A percentile compares a stretch with the other conserved stretches of the same genome.
phyloP scores from a whole-genome alignment of 2,113 vertebrate genomes.

The Lota lota region DNA sequence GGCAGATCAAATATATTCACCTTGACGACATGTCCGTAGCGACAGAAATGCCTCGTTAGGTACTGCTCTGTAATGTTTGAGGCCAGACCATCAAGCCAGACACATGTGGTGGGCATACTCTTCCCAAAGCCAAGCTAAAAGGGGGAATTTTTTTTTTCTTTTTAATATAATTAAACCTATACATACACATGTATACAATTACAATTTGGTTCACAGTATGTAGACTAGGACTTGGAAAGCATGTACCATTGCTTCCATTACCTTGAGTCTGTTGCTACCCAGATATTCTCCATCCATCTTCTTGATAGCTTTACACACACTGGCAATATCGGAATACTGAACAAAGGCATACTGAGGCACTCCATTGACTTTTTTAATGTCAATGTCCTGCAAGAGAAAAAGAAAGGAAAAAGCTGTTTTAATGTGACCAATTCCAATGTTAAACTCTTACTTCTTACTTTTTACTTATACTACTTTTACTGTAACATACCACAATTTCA shows the following conservation, averaged over 20 bases:
- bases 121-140: constrained; percentile 97
- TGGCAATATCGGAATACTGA: constrained; percentile 96
- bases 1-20: constrained; percentile 61
- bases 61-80: constrained; percentile 95
- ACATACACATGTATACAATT: no score
- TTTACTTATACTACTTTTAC: not conserved
- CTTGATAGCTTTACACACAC: constrained; percentile 98
- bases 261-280: constrained; percentile 96
- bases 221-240: not conserved
- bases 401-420: not conserved
- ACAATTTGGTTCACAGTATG: not conserved
- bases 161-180: no score
- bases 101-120: constrained; percentile 98
- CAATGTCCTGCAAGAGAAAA: constrained; percentile 84
- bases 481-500: constrained; percentile 90
- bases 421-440: not conserved
- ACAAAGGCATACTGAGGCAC: constrained; percentile 96
- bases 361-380: constrained; percentile 97
- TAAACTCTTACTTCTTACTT: not conserved
- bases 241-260: constrained; percentile 46
- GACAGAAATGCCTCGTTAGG: constrained; percentile 94
- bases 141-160: constrained; percentile 5
- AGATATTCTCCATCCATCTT: constrained; percentile 99
- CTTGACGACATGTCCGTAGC: constrained; percentile 95
- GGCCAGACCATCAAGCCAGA: constrained; percentile 96